Percentiles rank a stretch among this genome's conserved stretches.
Conservation (phyloP, 2,797 vertebrate species). For the Natrix natrix region DNA sequence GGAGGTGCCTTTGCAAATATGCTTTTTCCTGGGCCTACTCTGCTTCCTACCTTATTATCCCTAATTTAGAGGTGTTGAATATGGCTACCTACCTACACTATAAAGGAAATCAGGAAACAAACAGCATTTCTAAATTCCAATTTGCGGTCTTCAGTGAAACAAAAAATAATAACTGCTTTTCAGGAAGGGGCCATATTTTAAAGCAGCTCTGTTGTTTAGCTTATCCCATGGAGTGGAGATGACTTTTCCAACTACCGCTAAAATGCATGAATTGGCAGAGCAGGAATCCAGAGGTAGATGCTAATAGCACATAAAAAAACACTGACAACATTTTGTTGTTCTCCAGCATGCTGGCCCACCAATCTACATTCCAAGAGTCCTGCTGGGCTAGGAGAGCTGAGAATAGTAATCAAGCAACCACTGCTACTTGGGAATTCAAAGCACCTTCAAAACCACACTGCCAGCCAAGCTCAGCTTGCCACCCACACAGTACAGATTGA, state of each 20-base stretch:
- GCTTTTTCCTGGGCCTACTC: not conserved
- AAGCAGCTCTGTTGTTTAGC: not conserved
- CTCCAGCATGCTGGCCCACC: not conserved
- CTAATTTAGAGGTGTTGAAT: not conserved
- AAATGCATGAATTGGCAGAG: not conserved
- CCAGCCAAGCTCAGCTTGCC: slow-evolving; percentile 5
- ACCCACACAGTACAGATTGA: slow-evolving; percentile 2
- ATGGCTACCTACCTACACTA: not conserved
- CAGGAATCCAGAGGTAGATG: not conserved
- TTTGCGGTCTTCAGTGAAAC: not conserved
- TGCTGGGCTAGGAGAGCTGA: not conserved
- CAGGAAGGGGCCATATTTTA: not conserved
- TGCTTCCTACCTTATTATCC: not conserved
- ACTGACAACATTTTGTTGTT: slow-evolving; percentile 4
- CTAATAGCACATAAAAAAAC: not conserved
- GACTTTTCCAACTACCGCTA: not conserved
- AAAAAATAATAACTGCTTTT: not conserved
- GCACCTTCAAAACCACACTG: not conserved
- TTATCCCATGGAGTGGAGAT: not conserved
- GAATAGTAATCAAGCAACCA: not conserved
- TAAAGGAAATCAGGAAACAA: not conserved
- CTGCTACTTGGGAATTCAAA: slow-evolving; percentile 13
- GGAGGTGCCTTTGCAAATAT: not conserved
- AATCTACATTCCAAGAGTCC: not conserved
- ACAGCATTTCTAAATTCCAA: not conserved